Evolutionary conservation across 2,113 vertebrate species (phyloP).

Genomic region (Rhinolophus ferrumequinum): DNA sequence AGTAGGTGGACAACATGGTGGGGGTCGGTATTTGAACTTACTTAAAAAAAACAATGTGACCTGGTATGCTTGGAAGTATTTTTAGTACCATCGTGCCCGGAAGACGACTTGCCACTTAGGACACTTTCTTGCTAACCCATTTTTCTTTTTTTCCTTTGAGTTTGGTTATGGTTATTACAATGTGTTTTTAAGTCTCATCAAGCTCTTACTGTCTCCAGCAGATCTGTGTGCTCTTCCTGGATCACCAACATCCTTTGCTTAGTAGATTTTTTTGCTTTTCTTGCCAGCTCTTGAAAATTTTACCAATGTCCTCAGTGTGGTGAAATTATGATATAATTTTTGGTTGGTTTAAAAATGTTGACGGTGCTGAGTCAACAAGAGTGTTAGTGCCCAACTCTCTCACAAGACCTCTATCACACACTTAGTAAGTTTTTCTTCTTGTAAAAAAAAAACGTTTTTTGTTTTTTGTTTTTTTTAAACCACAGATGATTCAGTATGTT

Average conservation of each 20-base stretch:
- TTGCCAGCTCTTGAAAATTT: background rate
- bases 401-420: background rate
- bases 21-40: background rate
- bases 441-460: background rate
- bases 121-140: background rate
- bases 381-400: background rate
- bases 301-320: background rate
- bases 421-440: background rate
- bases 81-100: background rate
- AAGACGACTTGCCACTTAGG: background rate
- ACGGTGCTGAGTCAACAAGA: background rate
- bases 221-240: rapidly evolving
- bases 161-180: background rate
- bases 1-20: background rate
- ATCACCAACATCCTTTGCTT: background rate
- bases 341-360: background rate
- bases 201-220: background rate
- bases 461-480: background rate
- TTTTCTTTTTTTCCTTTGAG: background rate
- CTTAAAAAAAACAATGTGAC: background rate
- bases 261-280: background rate
- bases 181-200: background rate
- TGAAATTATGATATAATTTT: background rate
- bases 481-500: slow-evolving; percentile 75
- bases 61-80: background rate